These are phyloP conservation scores for Lateolabrax maculatus DNA, from an alignment of 2,797 vertebrate species.

Conservation along the genomic window DNA sequence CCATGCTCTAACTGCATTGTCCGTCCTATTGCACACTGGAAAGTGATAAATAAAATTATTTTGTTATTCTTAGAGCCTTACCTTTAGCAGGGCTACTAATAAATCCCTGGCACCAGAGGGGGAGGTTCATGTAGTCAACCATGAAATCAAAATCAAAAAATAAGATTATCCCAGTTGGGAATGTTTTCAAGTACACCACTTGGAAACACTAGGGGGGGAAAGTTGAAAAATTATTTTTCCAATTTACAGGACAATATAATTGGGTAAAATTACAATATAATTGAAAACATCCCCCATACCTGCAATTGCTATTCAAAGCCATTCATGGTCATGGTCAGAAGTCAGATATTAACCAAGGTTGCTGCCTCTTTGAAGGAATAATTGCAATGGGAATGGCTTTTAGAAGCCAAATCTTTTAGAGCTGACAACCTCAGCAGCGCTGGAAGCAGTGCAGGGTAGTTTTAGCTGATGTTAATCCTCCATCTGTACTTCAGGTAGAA, in stretches of 20 bases:
- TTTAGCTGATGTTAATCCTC: background rate
- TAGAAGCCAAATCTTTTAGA: background rate
- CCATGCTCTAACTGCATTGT: background rate
- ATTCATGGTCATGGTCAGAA: background rate
- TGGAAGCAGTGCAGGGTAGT: background rate
- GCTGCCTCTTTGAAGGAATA: background rate
- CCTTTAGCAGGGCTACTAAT: no score
- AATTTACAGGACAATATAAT: background rate
- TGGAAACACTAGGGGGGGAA: no score
- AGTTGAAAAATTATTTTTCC: no score
- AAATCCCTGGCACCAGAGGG: background rate
- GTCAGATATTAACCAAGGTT: background rate
- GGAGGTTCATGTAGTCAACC: background rate
- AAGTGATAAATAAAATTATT: background rate
- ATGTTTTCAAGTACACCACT: no score
- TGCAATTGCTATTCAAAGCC: background rate
- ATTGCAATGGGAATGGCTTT: background rate
- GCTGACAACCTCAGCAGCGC: background rate
- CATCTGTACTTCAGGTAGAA: conserved; percentile 2
- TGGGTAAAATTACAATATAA: background rate
- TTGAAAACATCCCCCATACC: background rate
- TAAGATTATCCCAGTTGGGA: no score
- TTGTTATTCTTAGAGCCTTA: no score
- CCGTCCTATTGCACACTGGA: background rate
- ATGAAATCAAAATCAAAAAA: no score